Evolutionary conservation across 2,888 invertebrate species (phyloP).

Genomic region (Drosophila koepferae): DNA sequence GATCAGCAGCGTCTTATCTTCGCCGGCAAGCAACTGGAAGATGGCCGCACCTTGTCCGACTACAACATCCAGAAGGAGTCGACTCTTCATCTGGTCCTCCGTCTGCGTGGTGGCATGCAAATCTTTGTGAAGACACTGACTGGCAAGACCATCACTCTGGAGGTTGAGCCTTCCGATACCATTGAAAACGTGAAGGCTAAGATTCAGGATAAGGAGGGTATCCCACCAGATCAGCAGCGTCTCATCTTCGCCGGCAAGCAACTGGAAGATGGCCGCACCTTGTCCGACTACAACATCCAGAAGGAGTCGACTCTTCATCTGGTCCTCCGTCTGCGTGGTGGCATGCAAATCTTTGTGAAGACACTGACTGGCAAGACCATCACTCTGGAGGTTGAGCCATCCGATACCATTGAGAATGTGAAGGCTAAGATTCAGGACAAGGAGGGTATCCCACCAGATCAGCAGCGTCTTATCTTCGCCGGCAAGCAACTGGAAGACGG

Average conservation of each 20-base stretch:
- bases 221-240: constrained; percentile 77
- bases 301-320: constrained; percentile 96
- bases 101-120: constrained; percentile 92
- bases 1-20: constrained; percentile 75
- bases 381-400: constrained; percentile 51
- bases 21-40: constrained; percentile 87
- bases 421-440: constrained; percentile 66
- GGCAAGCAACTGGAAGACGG: constrained; percentile 66
- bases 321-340: constrained; percentile 94
- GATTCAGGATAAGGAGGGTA: constrained; percentile 48
- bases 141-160: constrained; percentile 48
- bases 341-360: constrained; percentile 84
- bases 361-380: constrained; percentile 57
- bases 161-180: constrained; percentile 14
- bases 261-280: constrained; percentile 95
- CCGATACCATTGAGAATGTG: constrained; percentile 61
- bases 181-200: no score
- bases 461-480: constrained; percentile 63
- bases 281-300: constrained; percentile 97
- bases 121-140: constrained; percentile 54
- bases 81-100: constrained; percentile 70
- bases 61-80: constrained; percentile 77
- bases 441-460: constrained; percentile 64
- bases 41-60: constrained; percentile 94
- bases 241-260: constrained; percentile 87